Percentiles rank a stretch among this genome's conserved stretches.
Conservation (phyloP, 2,797 vertebrate genomes). For the Dermochelys coriacea region DNA sequence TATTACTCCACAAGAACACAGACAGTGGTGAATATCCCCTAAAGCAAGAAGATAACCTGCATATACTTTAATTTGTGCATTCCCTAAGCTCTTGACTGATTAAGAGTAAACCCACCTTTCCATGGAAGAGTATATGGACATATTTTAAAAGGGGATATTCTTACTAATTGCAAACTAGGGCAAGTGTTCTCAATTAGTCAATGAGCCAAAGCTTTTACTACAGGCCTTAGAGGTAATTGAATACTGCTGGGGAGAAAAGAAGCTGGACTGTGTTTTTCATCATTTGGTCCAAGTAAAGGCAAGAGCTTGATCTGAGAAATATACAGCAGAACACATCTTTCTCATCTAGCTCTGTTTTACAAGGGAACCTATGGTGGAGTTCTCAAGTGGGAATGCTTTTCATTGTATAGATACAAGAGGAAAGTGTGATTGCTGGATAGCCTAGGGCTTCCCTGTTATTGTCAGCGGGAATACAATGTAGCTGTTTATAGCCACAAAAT, state of each 20-base stretch:
- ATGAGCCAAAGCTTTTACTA: slow-evolving; percentile 26
- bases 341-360: slow-evolving; percentile 64
- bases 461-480: slow-evolving; percentile 51
- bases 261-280: slow-evolving; percentile 58
- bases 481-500: slow-evolving; percentile 72
- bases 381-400: slow-evolving; percentile 66
- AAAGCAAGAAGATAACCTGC: slow-evolving; percentile 64
- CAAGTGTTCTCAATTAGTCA: slow-evolving; percentile 68
- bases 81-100: slow-evolving; percentile 27
- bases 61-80: slow-evolving; percentile 16
- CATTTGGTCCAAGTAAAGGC: slow-evolving; percentile 55
- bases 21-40: slow-evolving; percentile 57
- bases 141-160: slow-evolving; percentile 32
- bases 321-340: slow-evolving; percentile 58
- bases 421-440: slow-evolving; percentile 62
- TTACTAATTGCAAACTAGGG: slow-evolving; percentile 42
- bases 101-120: slow-evolving; percentile 58
- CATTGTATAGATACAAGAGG: slow-evolving; percentile 60
- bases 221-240: slow-evolving; percentile 36
- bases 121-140: background rate
- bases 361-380: slow-evolving; percentile 56
- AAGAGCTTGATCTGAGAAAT: slow-evolving; percentile 60
- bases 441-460: slow-evolving; percentile 47
- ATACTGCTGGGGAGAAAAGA: slow-evolving; percentile 35
- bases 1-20: slow-evolving; percentile 76